These are phyloP conservation scores for Cyphotilapia sp. DNA, from an alignment of 2,113 vertebrate genomes.

Conservation along the genomic window DNA sequence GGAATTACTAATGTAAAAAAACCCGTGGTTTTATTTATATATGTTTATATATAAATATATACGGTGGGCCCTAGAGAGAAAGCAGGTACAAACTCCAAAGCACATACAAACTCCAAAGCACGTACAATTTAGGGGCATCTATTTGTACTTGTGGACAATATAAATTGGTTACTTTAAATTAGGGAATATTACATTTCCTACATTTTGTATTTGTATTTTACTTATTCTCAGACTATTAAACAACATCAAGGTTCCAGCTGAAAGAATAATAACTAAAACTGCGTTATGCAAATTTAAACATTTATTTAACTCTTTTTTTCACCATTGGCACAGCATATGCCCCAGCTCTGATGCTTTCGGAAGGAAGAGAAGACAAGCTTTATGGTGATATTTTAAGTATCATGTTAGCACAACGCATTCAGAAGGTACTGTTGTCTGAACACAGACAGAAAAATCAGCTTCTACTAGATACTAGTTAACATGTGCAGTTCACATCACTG, in stretches of 20 bases:
- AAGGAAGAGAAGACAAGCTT: not conserved
- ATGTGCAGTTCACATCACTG: not conserved
- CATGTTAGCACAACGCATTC: not conserved
- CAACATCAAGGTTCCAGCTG: not conserved
- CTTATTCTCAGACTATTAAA: not conserved
- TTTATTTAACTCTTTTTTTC: not conserved
- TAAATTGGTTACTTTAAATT: not conserved
- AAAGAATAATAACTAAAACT: not conserved
- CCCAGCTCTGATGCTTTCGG: not conserved
- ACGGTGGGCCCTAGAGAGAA: not conserved
- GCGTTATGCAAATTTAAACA: not conserved
- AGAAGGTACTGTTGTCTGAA: not conserved
- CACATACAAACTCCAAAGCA: accelerated
- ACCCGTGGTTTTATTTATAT: accelerated
- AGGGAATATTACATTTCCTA: not conserved
- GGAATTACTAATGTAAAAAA: not conserved
- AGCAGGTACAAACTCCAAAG: no score
- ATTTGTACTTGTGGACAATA: not conserved
- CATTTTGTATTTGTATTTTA: not conserved
- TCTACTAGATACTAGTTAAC: not conserved
- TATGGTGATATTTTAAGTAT: not conserved
- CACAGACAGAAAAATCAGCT: not conserved
- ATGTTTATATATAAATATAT: not conserved
- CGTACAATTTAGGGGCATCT: not conserved
- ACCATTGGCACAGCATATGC: not conserved